A percentile compares a stretch with the other conserved stretches of the same genome.
phyloP scores from a whole-genome alignment of 1,140 invertebrate genomes.

The Aphelinus atriplicis region DNA sequence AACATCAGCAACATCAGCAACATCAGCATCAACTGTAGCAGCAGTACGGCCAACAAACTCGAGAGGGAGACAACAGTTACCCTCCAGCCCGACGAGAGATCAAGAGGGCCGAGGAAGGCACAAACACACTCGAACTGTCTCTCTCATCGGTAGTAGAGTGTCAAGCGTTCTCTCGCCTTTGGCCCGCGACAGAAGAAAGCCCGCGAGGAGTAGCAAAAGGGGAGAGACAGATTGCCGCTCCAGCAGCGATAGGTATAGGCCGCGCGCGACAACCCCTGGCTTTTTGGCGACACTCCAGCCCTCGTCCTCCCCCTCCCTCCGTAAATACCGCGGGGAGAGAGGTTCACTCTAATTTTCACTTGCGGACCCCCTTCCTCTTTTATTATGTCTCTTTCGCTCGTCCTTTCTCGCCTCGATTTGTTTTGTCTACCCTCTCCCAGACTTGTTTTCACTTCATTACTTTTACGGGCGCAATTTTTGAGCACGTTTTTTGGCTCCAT shows the following conservation, averaged over 20 bases:
- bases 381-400: constrained; percentile 12
- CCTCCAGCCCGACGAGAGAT: constrained; percentile 18
- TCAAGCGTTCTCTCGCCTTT: constrained; percentile 42
- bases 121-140: constrained; percentile 17
- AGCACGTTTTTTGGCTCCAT: too few relatives aligned
- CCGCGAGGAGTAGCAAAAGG: not conserved
- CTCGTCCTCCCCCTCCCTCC: constrained; percentile 37
- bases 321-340: constrained; percentile 53
- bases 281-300: constrained; percentile 63
- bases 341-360: constrained; percentile 23
- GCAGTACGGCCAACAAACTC: constrained; percentile 36
- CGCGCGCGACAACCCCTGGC: constrained; percentile 46
- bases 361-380: constrained; percentile 7
- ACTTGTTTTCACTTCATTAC: constrained; percentile 29
- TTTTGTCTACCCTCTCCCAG: constrained; percentile 18
- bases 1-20: too few relatives aligned
- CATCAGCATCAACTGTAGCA: too few relatives aligned
- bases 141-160: constrained; percentile 11
- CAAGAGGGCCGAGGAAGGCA: constrained; percentile 15
- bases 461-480: not conserved
- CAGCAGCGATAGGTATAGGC: constrained; percentile 55
- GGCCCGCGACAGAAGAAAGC: constrained; percentile 29
- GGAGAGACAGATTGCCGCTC: constrained; percentile 29
- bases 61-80: constrained; percentile 10
- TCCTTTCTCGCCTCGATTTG: constrained; percentile 42